These are phyloP conservation scores for Dinoponera quadriceps DNA, from an alignment of 1,140 invertebrate species.

Conservation along the genomic window DNA sequence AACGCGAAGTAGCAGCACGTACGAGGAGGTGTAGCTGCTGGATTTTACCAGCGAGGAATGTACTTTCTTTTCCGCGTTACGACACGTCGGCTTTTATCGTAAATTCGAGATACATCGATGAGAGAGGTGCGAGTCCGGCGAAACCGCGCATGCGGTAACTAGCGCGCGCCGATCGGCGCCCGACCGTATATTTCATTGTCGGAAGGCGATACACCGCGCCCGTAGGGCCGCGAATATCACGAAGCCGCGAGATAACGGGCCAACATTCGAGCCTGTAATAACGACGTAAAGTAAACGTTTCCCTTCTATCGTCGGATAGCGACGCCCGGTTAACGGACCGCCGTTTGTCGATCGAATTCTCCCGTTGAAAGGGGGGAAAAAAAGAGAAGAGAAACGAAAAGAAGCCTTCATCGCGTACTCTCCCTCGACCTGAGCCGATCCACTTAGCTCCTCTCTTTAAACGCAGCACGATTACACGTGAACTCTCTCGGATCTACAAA, in stretches of 20 bases:
- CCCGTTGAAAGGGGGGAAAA: neutral
- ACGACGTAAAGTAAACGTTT: slow-evolving; percentile 58
- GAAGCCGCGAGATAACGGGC: slow-evolving; percentile 37
- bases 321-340: neutral
- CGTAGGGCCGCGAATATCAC: slow-evolving; percentile 33
- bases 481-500: neutral
- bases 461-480: neutral
- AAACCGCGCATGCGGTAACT: slow-evolving; percentile 16
- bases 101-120: slow-evolving; percentile 32
- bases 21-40: neutral
- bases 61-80: slow-evolving; percentile 19
- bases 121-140: slow-evolving; percentile 8
- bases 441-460: neutral
- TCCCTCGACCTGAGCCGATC: neutral
- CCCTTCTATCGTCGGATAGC: slow-evolving; percentile 30
- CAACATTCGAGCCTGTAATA: slow-evolving; percentile 29
- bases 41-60: neutral
- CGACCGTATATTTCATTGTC: slow-evolving; percentile 55
- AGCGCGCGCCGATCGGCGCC: neutral
- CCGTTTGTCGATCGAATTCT: slow-evolving; percentile 11
- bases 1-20: neutral
- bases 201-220: slow-evolving; percentile 31
- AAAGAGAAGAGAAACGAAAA: neutral
- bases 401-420: neutral
- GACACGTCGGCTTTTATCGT: slow-evolving; percentile 34